Base-by-base conservation (phyloP, 1,140 invertebrate species). In the Ruditapes philippinarum region DNA sequence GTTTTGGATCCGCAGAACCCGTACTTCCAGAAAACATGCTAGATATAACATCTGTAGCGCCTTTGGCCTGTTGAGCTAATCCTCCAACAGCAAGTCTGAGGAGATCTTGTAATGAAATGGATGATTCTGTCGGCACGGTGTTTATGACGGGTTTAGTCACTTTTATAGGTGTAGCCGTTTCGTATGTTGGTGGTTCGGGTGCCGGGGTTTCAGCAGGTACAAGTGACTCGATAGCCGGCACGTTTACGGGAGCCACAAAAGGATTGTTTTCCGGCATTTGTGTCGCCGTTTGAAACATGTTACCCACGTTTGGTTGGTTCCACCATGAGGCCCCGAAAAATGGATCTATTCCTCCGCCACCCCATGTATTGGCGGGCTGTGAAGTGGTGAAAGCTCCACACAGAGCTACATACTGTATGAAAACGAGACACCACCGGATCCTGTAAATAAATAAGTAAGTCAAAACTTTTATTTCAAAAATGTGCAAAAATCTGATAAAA, bases 351-450 rank as follows among this genome's bases (percentile, higher is more conserved):
- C 45, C 74, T 22, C 31, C 31, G 4, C 40, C 45, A 14, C 17
- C 19, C 38, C 42, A 74, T 5, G 36, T 3, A 19, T 19, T 36
- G n/a, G 74, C 49, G 19, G 31, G 22, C 17, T 33, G 74, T n/a
- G n/a, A n/a, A 36, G 74, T 54, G 5, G 45, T 78, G 1, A 76
- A 49, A 9, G 74, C 74, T 36, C 49, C 74, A 33, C 74, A 57
- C 45, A 78, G 74, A 78, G 74, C 74, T 78, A 78, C 74, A 78
- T 78, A 78, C 45, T 78, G 74, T 51, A 78, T 36, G 38, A 54
- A 54, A 4, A 51, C 74, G 42, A 78, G 45, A 33, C 14, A 36
- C 42, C 45, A 51, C 74, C 45, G 28, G 33, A 78, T 51, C 42
- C 38, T 49, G 70, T 49, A 74, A 74, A 25, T 25, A 40, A 1